These are phyloP conservation scores for Prolemur simus DNA, from an alignment of 2,113 vertebrate species.

Conservation along the genomic window DNA sequence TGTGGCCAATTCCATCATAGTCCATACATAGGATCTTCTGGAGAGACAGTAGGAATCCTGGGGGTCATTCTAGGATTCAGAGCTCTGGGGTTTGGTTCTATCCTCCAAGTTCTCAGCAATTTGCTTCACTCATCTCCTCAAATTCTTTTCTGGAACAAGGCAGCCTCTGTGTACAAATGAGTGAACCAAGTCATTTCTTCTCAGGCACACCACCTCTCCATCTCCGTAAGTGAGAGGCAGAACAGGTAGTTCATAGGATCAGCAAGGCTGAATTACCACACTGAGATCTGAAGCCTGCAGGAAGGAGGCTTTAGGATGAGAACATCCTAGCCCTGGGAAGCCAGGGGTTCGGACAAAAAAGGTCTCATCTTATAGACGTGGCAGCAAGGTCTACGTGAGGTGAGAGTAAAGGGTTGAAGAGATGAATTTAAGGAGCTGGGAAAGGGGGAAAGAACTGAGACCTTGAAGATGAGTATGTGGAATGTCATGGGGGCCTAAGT, in stretches of 20 bases:
- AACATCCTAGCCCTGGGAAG: neutral
- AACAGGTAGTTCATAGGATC: neutral
- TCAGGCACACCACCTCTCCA: neutral
- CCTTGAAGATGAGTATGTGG: neutral
- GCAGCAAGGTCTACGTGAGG: neutral
- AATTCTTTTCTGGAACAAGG: neutral
- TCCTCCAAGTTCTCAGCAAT: neutral
- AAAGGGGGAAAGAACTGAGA: neutral
- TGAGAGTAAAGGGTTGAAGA: neutral
- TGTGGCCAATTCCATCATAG: neutral
- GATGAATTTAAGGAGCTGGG: neutral
- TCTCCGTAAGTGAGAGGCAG: neutral
- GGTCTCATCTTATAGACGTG: neutral
- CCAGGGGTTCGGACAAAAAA: neutral
- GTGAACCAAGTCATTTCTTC: neutral
- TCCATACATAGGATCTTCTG: neutral
- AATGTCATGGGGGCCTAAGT: neutral
- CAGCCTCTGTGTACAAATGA: neutral
- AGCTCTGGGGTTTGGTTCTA: neutral
- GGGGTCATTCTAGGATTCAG: neutral
- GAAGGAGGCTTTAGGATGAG: neutral
- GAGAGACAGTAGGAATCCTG: neutral
- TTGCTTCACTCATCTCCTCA: neutral
- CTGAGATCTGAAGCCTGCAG: neutral
- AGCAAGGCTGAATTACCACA: neutral